Percentiles rank a stretch among this genome's conserved stretches.
phyloP scores from a whole-genome alignment of 2,113 vertebrate genomes.

The Gasterosteus nipponicus region DNA sequence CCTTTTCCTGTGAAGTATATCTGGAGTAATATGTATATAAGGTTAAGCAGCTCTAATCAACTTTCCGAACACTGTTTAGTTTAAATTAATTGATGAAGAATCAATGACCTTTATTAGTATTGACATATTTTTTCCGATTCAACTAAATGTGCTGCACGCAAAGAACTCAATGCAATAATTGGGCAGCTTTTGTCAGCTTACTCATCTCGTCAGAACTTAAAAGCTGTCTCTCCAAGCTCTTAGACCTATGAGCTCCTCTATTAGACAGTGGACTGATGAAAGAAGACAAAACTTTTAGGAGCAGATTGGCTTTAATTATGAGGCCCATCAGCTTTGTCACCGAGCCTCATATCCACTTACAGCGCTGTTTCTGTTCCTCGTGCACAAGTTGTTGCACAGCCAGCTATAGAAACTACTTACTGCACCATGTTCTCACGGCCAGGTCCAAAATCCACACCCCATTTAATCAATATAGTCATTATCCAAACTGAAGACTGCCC shows the following conservation, averaged over 20 bases:
- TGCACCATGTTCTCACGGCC: constrained; percentile 42
- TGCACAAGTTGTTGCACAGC: constrained; percentile 33
- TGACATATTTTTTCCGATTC: neutral
- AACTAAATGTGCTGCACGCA: constrained; percentile 9
- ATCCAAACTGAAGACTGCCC: constrained; percentile 61
- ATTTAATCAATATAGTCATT: constrained; percentile 57
- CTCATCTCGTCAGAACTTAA: constrained; percentile 2
- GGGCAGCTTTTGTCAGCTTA: constrained; percentile 19
- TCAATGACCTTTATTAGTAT: constrained; percentile 24
- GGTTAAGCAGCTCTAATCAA: constrained; percentile 4
- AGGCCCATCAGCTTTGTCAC: constrained; percentile 33
- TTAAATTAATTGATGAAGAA: constrained; percentile 24
- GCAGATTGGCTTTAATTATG: constrained; percentile 40
- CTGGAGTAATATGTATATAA: neutral
- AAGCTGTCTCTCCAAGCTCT: neutral
- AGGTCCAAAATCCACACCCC: constrained; percentile 49
- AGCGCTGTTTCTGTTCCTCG: constrained; percentile 7
- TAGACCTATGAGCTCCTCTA: neutral
- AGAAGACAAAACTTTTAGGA: constrained; percentile 12
- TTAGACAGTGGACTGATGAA: neutral
- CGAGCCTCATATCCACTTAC: constrained; percentile 3
- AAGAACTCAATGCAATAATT: neutral
- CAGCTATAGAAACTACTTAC: constrained; percentile 35
- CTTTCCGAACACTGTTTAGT: constrained; percentile 17
- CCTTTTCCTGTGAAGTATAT: neutral